These are phyloP conservation scores for Zygaena filipendulae DNA, from an alignment of 2,888 invertebrate species.

Conservation along the genomic window DNA sequence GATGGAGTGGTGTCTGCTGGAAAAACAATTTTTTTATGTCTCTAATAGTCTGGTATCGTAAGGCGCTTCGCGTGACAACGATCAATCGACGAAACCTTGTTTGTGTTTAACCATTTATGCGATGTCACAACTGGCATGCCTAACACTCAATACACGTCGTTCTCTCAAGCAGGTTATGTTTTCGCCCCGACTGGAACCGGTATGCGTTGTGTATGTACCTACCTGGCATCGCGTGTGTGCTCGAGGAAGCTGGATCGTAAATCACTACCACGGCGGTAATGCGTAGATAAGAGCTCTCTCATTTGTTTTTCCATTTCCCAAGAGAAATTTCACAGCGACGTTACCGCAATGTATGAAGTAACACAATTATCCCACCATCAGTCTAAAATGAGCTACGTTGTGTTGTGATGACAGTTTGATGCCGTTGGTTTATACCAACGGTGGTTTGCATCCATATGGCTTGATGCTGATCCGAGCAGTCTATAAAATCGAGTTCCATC, in stretches of 20 bases:
- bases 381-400: too few species aligned
- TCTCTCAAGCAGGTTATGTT: conserved; percentile 44
- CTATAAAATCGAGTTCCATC: too few species aligned
- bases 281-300: conserved; percentile 64
- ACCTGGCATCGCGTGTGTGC: conserved; percentile 18
- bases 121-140: conserved; percentile 39
- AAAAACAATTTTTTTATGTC: too few species aligned
- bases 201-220: conserved; percentile 22
- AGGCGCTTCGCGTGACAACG: conserved; percentile 10
- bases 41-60: too few species aligned
- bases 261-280: conserved; percentile 55
- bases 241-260: conserved; percentile 50
- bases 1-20: too few species aligned
- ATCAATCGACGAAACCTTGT: conserved; percentile 9
- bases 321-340: conserved; percentile 59
- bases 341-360: conserved; percentile 45
- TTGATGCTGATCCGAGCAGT: too few species aligned
- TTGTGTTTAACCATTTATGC: conserved; percentile 36
- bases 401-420: too few species aligned
- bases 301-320: conserved; percentile 64
- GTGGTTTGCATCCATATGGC: too few species aligned
- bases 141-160: conserved; percentile 51
- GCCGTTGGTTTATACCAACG: too few species aligned
- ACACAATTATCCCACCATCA: conserved; percentile 39
- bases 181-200: conserved; percentile 43